phyloP scores from a whole-genome alignment of 2,113 vertebrate species.

The Scomber japonicus region DNA sequence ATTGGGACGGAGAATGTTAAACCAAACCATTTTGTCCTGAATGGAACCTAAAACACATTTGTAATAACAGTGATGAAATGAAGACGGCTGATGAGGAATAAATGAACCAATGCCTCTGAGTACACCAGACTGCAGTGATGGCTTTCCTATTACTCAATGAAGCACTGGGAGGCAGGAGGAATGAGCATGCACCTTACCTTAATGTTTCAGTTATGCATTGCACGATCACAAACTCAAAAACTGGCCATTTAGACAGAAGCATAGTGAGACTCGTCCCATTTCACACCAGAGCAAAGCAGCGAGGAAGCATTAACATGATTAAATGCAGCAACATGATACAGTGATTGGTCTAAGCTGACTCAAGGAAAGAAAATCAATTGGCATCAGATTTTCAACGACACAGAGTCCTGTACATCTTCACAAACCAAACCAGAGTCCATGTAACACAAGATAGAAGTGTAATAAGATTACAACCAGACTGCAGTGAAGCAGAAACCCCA shows the following conservation, averaged over 20 bases:
- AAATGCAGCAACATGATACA: slow-evolving; percentile 46
- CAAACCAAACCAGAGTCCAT: slow-evolving; percentile 41
- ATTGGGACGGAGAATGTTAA: slow-evolving; percentile 66
- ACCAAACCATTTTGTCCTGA: slow-evolving; percentile 55
- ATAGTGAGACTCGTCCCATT: background rate
- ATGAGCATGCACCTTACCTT: slow-evolving; percentile 49
- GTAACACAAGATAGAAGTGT: slow-evolving; percentile 35
- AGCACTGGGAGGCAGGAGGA: slow-evolving; percentile 6
- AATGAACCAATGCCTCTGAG: slow-evolving; percentile 49
- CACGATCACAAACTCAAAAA: slow-evolving; percentile 53
- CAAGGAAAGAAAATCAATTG: slow-evolving; percentile 37
- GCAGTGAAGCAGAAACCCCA: slow-evolving; percentile 37
- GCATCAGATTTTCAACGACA: slow-evolving; percentile 42
- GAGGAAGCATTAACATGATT: background rate
- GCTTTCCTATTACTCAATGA: slow-evolving; percentile 19
- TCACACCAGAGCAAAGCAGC: slow-evolving; percentile 42
- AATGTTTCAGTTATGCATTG: slow-evolving; percentile 50
- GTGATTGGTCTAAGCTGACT: slow-evolving; percentile 60
- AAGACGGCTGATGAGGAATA: slow-evolving; percentile 51
- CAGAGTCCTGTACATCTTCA: slow-evolving; percentile 49
- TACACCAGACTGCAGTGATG: slow-evolving; percentile 21
- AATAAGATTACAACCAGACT: slow-evolving; percentile 29
- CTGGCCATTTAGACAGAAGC: background rate
- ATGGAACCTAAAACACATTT: slow-evolving; percentile 34
- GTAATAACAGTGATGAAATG: slow-evolving; percentile 36